These are phyloP conservation scores for Tanytarsus gracilentus DNA, from an alignment of 2,888 invertebrate genomes.

Conservation along the genomic window DNA sequence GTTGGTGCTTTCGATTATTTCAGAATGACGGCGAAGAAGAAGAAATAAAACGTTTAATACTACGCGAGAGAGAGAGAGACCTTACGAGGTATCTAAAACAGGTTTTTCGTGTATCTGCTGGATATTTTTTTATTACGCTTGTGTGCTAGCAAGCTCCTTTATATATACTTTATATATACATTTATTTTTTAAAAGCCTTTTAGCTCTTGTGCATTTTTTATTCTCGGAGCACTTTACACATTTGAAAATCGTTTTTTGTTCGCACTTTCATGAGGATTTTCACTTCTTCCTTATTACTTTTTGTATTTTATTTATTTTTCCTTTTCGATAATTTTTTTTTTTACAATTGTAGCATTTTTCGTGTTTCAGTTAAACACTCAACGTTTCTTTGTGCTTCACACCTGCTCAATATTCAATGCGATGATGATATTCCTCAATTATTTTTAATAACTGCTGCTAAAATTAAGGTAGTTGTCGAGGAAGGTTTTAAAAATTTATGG, in stretches of 20 bases:
- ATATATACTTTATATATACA: conserved; percentile 6
- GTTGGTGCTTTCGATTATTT: conserved; percentile 17
- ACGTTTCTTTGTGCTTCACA: neutral
- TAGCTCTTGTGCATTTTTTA: neutral
- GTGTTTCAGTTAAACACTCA: neutral
- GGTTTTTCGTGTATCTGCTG: conserved; percentile 25
- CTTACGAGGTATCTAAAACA: conserved; percentile 14
- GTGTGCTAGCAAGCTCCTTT: conserved; percentile 5
- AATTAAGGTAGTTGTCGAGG: no score
- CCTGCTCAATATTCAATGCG: conserved; percentile 6
- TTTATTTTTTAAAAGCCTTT: conserved; percentile 11
- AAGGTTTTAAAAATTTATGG: no score
- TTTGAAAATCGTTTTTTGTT: neutral
- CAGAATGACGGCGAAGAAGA: conserved; percentile 21
- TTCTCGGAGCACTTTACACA: conserved; percentile 2
- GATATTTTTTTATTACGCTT: conserved; percentile 9
- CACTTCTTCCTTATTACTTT: no score
- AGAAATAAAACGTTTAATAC: conserved; percentile 20
- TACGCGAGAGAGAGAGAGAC: conserved; percentile 21
- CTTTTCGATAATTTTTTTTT: neutral
- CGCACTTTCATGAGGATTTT: neutral
- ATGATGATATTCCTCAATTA: neutral
- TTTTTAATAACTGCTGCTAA: neutral
- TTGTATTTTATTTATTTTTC: neutral
- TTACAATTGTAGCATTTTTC: neutral